Conservation (phyloP, 92 coral and sea anemone species). For the Porites evermanni region DNA sequence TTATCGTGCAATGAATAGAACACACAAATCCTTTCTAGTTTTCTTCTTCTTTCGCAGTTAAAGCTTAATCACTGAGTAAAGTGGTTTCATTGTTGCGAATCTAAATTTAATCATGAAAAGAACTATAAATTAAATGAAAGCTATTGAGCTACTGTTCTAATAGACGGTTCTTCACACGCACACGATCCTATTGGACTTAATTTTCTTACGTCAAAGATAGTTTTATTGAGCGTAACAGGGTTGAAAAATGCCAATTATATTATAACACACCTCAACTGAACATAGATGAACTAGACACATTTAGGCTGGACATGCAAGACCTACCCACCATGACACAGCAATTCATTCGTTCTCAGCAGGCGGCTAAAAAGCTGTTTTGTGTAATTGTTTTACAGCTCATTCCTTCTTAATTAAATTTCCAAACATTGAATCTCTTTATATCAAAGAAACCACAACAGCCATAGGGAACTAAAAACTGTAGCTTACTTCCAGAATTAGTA, state of each 20-base stretch:
- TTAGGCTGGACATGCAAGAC: neutral
- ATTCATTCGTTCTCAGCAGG: neutral
- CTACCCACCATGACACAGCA: neutral
- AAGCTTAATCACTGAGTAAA: too few relatives aligned
- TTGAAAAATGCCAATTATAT: too few relatives aligned
- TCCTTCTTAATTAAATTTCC: slow-evolving; percentile 34
- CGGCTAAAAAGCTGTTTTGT: slow-evolving; percentile 1
- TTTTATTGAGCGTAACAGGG: too few relatives aligned
- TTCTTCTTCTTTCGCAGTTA: neutral
- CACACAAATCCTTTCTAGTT: neutral
- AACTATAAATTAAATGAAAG: too few relatives aligned
- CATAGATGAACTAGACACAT: neutral
- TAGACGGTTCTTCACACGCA: too few relatives aligned
- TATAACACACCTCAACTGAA: too few relatives aligned
- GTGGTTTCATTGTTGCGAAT: too few relatives aligned
- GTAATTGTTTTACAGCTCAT: slow-evolving; percentile 7
- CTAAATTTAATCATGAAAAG: too few relatives aligned
- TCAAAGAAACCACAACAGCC: neutral
- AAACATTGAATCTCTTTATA: neutral
- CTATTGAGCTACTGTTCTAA: too few relatives aligned
- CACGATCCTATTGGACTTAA: too few relatives aligned
- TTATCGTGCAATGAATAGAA: neutral
- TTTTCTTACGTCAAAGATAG: too few relatives aligned
- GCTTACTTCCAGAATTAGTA: neutral
- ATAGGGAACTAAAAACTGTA: neutral